Percentiles rank a stretch among this genome's conserved stretches.
phyloP scores from a whole-genome alignment of 1,140 invertebrate species.

The Bombus huntii region DNA sequence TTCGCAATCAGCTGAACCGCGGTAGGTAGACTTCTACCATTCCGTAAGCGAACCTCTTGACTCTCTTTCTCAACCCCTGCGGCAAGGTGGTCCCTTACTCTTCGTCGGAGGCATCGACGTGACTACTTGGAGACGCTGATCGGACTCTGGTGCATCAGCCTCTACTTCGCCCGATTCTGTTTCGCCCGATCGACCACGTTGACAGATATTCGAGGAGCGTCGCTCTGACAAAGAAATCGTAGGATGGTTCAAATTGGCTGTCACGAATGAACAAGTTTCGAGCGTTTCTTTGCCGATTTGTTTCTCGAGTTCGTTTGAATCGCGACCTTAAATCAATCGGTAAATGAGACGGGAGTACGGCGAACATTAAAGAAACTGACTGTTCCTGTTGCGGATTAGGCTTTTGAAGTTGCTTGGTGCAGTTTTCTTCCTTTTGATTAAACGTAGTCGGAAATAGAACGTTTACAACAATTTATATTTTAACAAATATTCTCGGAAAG shows the following conservation, averaged over 20 bases:
- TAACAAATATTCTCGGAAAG: neutral
- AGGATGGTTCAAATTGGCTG: no score
- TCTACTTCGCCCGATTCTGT: neutral
- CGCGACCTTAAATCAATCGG: no score
- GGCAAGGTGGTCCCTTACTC: slow-evolving; percentile 73
- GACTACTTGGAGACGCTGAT: slow-evolving; percentile 40
- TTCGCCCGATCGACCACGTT: neutral
- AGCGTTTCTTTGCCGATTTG: no score
- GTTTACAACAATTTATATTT: no score
- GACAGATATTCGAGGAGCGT: neutral
- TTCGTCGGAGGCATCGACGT: slow-evolving; percentile 56
- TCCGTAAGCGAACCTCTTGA: slow-evolving; percentile 64
- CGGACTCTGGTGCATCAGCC: neutral
- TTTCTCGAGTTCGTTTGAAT: no score
- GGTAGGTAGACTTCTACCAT: slow-evolving; percentile 74
- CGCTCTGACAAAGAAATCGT: neutral
- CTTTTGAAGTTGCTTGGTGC: no score
- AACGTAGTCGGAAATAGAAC: no score
- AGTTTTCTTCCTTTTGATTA: no score
- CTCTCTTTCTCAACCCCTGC: slow-evolving; percentile 68
- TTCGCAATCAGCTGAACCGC: slow-evolving; percentile 75
- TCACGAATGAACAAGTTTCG: no score
- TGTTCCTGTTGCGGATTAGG: no score
- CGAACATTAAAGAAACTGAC: no score
- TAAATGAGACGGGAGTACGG: no score